Conservation (phyloP, 2,113 vertebrate genomes). For the Nannobrachium achirus region DNA sequence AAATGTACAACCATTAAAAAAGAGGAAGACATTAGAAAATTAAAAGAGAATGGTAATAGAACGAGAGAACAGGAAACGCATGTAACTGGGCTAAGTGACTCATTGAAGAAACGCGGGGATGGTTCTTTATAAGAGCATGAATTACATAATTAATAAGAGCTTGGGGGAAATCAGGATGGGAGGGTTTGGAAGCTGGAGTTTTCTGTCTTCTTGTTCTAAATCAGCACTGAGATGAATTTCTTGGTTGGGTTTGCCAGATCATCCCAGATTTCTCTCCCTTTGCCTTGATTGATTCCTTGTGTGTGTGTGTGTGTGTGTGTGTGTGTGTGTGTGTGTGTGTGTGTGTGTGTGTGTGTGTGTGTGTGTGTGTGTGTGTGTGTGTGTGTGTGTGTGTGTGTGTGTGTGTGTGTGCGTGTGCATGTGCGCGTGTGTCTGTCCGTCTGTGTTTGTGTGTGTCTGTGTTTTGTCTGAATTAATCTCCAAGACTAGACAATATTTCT, state of each 20-base stretch:
- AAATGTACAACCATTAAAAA: background rate
- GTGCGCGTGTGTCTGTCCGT: background rate
- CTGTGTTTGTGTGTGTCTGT: background rate
- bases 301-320: too few species aligned
- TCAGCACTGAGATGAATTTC: too few species aligned
- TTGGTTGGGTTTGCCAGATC: too few species aligned
- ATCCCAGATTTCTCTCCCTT: too few species aligned
- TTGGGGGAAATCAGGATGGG: constrained; percentile 71
- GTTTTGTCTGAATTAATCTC: too few species aligned
- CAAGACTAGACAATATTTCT: too few species aligned
- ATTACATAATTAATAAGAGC: constrained; percentile 66
- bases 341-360: too few species aligned
- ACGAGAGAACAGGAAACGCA: constrained; percentile 9
- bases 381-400: too few species aligned
- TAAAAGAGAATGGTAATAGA: background rate
- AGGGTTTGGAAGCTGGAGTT: constrained; percentile 43
- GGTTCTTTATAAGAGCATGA: constrained; percentile 49
- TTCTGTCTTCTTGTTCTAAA: background rate
- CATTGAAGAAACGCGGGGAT: constrained; percentile 43
- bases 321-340: too few species aligned
- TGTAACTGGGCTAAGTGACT: constrained; percentile 38
- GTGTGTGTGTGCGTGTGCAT: background rate
- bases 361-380: too few species aligned
- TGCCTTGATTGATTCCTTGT: too few species aligned
- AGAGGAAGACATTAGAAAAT: too few species aligned